Evolutionary conservation across 2,888 invertebrate species (phyloP).

Genomic region (Leptogaster cylindrica): DNA sequence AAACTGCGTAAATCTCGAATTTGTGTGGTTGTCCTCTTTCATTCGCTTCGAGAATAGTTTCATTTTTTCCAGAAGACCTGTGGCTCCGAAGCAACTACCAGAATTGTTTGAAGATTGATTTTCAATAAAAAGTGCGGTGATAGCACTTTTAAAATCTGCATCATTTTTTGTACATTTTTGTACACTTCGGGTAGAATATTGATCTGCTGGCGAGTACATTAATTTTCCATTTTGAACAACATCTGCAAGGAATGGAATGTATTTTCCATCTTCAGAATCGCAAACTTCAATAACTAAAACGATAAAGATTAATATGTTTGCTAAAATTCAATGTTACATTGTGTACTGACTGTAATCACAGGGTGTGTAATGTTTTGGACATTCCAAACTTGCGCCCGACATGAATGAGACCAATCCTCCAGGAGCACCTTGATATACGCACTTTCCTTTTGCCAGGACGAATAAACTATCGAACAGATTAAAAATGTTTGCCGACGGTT

Average conservation of each 20-base stretch:
- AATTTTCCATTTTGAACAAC: conserved; percentile 69
- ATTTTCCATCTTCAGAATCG: conserved; percentile 65
- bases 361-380: conserved; percentile 72
- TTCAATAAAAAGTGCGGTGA: conserved; percentile 58
- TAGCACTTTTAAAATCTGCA: conserved; percentile 63
- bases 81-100: conserved; percentile 32
- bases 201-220: conserved; percentile 51
- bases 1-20: conserved; percentile 68
- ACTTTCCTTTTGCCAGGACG: conserved; percentile 69
- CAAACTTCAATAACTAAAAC: conserved; percentile 68
- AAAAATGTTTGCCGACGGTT: conserved; percentile 71
- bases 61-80: conserved; percentile 63
- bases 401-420: conserved; percentile 68
- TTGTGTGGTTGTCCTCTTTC: conserved; percentile 61
- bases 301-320: conserved; percentile 7
- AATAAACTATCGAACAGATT: conserved; percentile 71
- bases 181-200: conserved; percentile 54
- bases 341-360: conserved; percentile 70
- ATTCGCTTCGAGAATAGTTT: conserved; percentile 62
- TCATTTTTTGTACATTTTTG: conserved; percentile 61
- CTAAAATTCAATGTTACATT: neutral
- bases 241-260: conserved; percentile 64
- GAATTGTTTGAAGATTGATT: conserved; percentile 38
- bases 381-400: conserved; percentile 65
- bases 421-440: conserved; percentile 72